Conservation (phyloP, 2,113 vertebrate species). For the Tragelaphus imberbis region DNA sequence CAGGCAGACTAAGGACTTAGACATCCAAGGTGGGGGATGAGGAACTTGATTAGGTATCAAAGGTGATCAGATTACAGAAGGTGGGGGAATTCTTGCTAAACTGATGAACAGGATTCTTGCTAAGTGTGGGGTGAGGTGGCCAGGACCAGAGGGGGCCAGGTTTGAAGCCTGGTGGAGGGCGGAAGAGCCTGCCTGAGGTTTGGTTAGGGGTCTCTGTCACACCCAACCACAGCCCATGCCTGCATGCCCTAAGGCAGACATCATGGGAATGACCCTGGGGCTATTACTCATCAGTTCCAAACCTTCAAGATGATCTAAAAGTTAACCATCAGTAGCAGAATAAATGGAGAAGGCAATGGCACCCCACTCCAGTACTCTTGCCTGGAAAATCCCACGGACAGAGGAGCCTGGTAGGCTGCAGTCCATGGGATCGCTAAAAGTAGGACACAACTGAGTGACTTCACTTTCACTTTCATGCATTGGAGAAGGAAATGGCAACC, state of each 20-base stretch:
- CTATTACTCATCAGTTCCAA: neutral
- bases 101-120: neutral
- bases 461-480: too few species aligned
- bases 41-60: neutral
- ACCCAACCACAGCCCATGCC: neutral
- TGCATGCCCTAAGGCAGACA: rapidly evolving
- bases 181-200: rapidly evolving
- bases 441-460: too few species aligned
- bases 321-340: neutral
- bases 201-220: neutral
- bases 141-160: rapidly evolving
- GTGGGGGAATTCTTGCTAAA: neutral
- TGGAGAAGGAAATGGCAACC: too few species aligned
- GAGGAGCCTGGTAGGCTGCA: too few species aligned
- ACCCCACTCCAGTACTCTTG: too few species aligned
- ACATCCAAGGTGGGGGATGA: neutral
- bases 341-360: neutral
- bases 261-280: rapidly evolving
- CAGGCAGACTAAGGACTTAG: neutral
- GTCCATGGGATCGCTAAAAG: too few species aligned
- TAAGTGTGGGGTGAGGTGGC: neutral
- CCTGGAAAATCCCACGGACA: too few species aligned
- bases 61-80: neutral
- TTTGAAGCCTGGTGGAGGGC: neutral
- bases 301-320: neutral